Percentiles rank a stretch among this genome's conserved stretches.
Evolutionary conservation across 2,888 invertebrate species (phyloP).

Genomic region (Gibbula magus): DNA sequence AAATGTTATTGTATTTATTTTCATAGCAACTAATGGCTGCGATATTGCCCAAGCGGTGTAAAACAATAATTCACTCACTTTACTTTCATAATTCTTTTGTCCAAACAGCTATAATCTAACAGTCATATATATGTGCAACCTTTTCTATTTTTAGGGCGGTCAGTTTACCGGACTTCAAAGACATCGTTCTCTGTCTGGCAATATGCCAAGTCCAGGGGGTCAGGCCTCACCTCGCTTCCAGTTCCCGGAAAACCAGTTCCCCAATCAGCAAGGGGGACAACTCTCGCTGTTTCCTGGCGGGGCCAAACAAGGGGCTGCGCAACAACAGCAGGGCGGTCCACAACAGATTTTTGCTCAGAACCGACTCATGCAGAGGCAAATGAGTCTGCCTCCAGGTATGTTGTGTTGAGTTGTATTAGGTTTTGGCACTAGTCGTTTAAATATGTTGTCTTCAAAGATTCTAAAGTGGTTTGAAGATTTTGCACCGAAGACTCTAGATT

Average conservation of each 20-base stretch:
- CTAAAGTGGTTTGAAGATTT: no score
- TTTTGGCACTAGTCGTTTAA: not conserved
- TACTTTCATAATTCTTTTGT: no score
- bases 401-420: not conserved
- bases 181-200: slow-evolving; percentile 63
- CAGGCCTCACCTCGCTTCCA: slow-evolving; percentile 55
- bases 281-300: slow-evolving; percentile 7
- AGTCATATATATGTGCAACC: no score
- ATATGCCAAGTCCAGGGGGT: slow-evolving; percentile 48
- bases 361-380: slow-evolving; percentile 61
- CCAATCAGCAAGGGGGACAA: slow-evolving; percentile 30
- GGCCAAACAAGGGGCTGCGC: slow-evolving; percentile 33
- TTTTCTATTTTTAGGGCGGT: slow-evolving; percentile 25
- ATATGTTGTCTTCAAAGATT: not conserved
- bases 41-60: no score
- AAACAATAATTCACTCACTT: no score
- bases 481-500: no score
- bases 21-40: no score
- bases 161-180: slow-evolving; percentile 48
- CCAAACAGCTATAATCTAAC: no score
- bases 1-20: no score
- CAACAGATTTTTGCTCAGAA: slow-evolving; percentile 77
- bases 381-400: slow-evolving; percentile 58
- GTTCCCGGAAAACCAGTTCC: slow-evolving; percentile 59
- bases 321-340: slow-evolving; percentile 74